Percentiles rank a stretch among this genome's conserved stretches.
Conservation (phyloP, 2,888 invertebrate genomes). For the Anthophora plumipes region DNA sequence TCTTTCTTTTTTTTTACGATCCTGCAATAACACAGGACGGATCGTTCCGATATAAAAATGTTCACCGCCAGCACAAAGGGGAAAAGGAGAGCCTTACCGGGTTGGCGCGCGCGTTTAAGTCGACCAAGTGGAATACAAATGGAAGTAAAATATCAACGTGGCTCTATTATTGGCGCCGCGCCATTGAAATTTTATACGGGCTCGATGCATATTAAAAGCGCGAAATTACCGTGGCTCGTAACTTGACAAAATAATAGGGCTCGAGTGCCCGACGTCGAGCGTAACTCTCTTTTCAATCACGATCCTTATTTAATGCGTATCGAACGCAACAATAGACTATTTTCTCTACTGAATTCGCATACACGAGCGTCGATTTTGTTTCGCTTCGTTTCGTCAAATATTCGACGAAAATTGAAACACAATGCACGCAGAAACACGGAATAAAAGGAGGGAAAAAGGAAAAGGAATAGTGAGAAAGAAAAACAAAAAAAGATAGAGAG, state of each 20-base stretch:
- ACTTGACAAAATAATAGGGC: conserved; percentile 31
- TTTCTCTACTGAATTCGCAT: background rate
- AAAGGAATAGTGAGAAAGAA: too few relatives aligned
- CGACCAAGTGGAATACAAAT: conserved; percentile 31
- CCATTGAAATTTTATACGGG: conserved; percentile 37
- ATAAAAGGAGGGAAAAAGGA: background rate
- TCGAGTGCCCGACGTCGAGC: conserved; percentile 5
- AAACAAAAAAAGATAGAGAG: too few relatives aligned
- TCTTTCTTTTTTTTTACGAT: conserved; percentile 3
- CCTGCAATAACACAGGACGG: background rate
- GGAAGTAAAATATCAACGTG: conserved; percentile 20
- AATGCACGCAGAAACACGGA: too few relatives aligned
- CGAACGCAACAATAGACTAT: background rate
- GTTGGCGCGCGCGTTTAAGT: background rate
- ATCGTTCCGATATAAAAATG: conserved; percentile 9
- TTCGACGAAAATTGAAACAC: background rate
- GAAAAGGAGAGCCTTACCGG: background rate
- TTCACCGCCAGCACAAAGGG: conserved; percentile 1
- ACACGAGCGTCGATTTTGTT: background rate
- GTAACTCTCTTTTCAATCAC: background rate
- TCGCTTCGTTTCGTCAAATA: background rate
- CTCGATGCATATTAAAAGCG: conserved; percentile 26
- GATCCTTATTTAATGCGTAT: background rate
- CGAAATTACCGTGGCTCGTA: conserved; percentile 35
- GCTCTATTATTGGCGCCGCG: background rate